Evolutionary conservation across 2,113 vertebrate species (phyloP).

Genomic region (Lepus europaeus): DNA sequence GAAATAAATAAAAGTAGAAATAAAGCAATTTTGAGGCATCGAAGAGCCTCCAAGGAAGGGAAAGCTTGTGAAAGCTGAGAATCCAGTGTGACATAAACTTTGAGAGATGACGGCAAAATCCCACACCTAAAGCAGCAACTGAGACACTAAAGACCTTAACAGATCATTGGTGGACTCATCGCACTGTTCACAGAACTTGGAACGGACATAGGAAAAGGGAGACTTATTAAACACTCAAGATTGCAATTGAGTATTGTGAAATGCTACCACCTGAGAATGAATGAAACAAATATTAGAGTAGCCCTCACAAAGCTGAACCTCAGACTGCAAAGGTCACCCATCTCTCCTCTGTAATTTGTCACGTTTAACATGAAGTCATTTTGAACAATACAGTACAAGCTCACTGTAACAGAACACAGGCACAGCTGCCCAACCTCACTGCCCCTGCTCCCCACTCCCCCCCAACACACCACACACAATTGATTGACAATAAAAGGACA

Average conservation of each 20-base stretch:
- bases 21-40: background rate
- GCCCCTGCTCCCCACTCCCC: no score
- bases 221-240: background rate
- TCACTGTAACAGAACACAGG: background rate
- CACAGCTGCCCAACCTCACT: no score
- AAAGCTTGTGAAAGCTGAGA: background rate
- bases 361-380: background rate
- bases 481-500: background rate
- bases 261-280: background rate
- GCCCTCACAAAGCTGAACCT: background rate
- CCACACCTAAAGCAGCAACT: background rate
- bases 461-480: background rate
- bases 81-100: background rate
- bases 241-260: background rate
- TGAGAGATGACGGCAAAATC: background rate
- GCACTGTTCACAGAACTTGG: background rate
- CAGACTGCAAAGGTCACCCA: background rate
- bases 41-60: background rate
- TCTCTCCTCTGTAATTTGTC: background rate
- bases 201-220: background rate
- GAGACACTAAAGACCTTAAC: background rate
- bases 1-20: background rate
- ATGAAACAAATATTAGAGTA: background rate
- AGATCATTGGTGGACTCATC: background rate
- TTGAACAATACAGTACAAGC: background rate